Evolutionary conservation across 1,140 invertebrate genomes (phyloP), one percentile per base, ranked within the genome.

Genomic region (Mya arenaria): DNA sequence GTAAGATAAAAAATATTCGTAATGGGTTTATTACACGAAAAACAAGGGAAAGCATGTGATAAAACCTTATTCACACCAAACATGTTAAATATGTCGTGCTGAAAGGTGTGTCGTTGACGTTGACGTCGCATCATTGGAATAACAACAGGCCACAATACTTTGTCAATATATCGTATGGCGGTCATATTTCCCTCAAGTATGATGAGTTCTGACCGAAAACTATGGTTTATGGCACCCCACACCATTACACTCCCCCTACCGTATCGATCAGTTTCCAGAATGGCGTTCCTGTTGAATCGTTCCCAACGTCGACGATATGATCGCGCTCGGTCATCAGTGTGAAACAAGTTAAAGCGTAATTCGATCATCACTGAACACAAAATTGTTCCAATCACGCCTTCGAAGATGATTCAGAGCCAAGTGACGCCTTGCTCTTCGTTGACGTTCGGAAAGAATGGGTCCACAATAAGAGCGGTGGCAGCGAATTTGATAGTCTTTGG

Each of bases 161-260:
- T 13, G 72, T 58, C 4, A 23, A 75, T 62, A 39, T 48, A 75
- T 4, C 44, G 41, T 48, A 8, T 34, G 25, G 69, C 48, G 8
- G 37, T 55, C 4, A 73, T 8, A 13, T 73, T 73, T 23, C 32
- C 19, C 58, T 55, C 44, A 23, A 28, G 28, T 10, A 55, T 34
- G 0, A 72, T 30, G 15, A 72, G 39, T 55, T 55, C 1, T 0
- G 48, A 37, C 39, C 36, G 37, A 30, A 75, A 75, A 6, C 39
- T 39, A 10, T 32, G 3, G 55, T 58, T 37, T 30, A 75, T 39
- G 2, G 55, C 52, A 36, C 28, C 56, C 15, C 32, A 62, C 2
- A 75, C 72, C 72, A 60, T 75, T 28, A 75, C 55, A n/a, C 56
- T 8, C 8, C 37, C 37, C 0, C 73, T 32, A 5, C 58, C n/a